These are phyloP conservation scores for Apostichopus parvimensis DNA, from an alignment of 35 echinoderm and acorn worm species.

Conservation along the genomic window DNA sequence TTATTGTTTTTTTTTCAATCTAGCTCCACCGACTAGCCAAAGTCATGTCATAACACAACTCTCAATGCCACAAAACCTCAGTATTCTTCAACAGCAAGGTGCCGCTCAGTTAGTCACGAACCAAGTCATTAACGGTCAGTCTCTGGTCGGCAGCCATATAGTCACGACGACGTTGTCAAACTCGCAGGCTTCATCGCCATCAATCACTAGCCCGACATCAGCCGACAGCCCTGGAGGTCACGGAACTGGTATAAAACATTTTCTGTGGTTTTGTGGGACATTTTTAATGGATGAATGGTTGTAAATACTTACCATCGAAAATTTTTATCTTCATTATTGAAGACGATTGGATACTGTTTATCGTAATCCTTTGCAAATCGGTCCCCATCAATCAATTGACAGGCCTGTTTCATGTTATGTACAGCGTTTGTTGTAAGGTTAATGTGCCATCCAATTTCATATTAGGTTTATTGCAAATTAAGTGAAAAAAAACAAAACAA, in stretches of 20 bases:
- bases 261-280: neutral
- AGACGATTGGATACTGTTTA: too few relatives aligned
- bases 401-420: too few relatives aligned
- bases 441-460: too few relatives aligned
- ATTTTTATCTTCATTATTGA: too few relatives aligned
- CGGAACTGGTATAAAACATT: constrained; percentile 44
- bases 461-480: too few relatives aligned
- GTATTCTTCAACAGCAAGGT: constrained; percentile 22
- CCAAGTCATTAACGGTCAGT: constrained; percentile 35
- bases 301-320: too few relatives aligned
- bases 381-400: too few relatives aligned
- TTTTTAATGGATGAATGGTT: too few relatives aligned
- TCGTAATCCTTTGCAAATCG: too few relatives aligned
- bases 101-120: constrained; percentile 32
- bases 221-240: constrained; percentile 36
- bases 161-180: constrained; percentile 44
- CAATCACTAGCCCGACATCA: constrained; percentile 15
- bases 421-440: too few relatives aligned
- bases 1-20: neutral
- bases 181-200: constrained; percentile 23
- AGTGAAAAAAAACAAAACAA: too few relatives aligned
- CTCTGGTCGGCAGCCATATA: constrained; percentile 31
- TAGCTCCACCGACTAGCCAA: constrained; percentile 19
- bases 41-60: constrained; percentile 19
- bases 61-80: constrained; percentile 45